These are phyloP conservation scores for Osmerus mordax DNA, from an alignment of 2,113 vertebrate species.

Conservation along the genomic window DNA sequence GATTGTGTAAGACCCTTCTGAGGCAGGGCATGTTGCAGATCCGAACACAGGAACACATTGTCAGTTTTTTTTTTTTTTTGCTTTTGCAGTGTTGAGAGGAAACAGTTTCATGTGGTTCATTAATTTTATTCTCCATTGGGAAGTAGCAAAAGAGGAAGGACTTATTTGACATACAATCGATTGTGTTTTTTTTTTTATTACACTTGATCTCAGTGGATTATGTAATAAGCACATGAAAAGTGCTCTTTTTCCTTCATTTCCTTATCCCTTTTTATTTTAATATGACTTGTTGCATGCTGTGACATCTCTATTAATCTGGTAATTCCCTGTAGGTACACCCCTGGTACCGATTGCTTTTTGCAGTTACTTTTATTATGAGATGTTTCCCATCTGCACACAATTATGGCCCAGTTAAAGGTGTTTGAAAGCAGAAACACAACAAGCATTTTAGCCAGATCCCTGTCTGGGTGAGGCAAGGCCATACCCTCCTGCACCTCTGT, in stretches of 20 bases:
- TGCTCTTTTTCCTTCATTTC: constrained; percentile 28
- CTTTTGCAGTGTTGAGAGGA: too few species aligned
- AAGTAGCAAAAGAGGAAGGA: too few species aligned
- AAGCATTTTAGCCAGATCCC: constrained; percentile 25
- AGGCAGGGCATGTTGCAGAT: constrained; percentile 8
- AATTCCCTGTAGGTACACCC: constrained; percentile 10
- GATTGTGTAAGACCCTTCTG: too few species aligned
- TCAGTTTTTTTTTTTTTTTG: too few species aligned
- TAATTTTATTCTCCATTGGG: too few species aligned
- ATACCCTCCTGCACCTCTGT: constrained; percentile 19
- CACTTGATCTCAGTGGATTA: too few species aligned
- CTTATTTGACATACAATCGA: too few species aligned
- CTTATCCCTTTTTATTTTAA: neutral
- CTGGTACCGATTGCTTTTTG: constrained; percentile 32
- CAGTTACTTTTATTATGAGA: neutral
- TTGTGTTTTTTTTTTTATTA: too few species aligned
- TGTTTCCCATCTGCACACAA: constrained; percentile 36
- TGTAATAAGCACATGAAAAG: too few species aligned
- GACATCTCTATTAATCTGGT: constrained; percentile 10
- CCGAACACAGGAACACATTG: too few species aligned
- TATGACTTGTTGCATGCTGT: neutral
- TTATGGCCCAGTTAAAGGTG: constrained; percentile 28
- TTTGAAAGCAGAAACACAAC: constrained; percentile 36
- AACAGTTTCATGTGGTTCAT: too few species aligned
- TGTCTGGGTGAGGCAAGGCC: constrained; percentile 32